phyloP scores from a whole-genome alignment of 1,140 invertebrate genomes.

The Ganaspis sp. region DNA sequence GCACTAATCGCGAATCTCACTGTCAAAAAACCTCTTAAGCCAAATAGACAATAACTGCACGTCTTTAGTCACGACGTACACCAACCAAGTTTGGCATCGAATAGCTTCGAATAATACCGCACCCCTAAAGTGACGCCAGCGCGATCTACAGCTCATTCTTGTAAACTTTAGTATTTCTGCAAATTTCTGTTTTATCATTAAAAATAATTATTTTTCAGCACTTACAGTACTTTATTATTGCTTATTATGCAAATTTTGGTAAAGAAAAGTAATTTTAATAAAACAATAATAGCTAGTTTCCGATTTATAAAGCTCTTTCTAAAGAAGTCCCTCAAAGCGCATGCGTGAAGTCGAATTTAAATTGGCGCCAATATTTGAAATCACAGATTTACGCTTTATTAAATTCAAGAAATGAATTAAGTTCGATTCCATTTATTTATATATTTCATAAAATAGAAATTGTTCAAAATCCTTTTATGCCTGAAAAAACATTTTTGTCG shows the following conservation, averaged over 20 bases:
- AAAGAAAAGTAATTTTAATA: not conserved
- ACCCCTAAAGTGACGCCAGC: slow-evolving; percentile 52
- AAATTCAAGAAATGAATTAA: not conserved
- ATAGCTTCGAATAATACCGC: slow-evolving; percentile 60
- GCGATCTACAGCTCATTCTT: not conserved
- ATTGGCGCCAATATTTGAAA: not conserved
- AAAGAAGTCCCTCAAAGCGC: not conserved
- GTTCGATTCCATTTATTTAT: no score
- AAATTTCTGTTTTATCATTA: not conserved
- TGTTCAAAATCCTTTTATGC: no score
- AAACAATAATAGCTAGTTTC: not conserved
- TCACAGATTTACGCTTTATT: no score
- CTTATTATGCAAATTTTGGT: not conserved
- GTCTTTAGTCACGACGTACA: slow-evolving; percentile 67
- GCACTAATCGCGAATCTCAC: slow-evolving; percentile 51
- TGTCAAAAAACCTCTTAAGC: slow-evolving; percentile 68
- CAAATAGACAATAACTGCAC: slow-evolving; percentile 64
- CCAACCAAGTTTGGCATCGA: slow-evolving; percentile 60
- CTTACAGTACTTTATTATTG: not conserved
- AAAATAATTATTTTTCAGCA: not conserved
- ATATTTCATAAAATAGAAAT: no score
- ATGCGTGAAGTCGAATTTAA: not conserved
- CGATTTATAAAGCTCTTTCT: no score
- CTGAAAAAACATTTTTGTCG: no score
- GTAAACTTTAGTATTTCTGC: not conserved